These are phyloP conservation scores for Schizopygopsis pylzovi DNA, from an alignment of 2,797 vertebrate genomes.

Conservation along the genomic window DNA sequence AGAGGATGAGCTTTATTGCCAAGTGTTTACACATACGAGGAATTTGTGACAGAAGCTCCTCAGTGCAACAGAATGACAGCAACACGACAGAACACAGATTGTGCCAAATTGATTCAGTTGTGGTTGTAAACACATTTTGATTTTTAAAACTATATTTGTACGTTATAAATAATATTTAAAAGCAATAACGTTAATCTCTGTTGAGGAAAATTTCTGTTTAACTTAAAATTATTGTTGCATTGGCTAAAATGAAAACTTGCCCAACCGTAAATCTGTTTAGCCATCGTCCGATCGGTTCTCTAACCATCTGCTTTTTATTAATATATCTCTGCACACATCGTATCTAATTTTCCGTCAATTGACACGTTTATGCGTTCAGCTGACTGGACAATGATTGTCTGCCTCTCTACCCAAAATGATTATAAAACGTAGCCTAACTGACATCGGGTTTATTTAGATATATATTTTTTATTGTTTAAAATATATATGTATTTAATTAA, in stretches of 20 bases:
- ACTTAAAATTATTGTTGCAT: neutral
- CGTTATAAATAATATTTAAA: neutral
- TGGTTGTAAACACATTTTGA: neutral
- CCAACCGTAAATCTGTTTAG: neutral
- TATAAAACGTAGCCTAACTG: neutral
- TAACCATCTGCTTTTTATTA: neutral
- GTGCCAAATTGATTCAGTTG: neutral
- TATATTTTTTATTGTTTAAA: no score
- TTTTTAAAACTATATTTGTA: neutral
- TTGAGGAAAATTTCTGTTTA: neutral
- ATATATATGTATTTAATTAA: neutral
- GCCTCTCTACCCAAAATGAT: neutral
- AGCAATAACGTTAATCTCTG: neutral
- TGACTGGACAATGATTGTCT: neutral
- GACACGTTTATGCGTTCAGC: neutral
- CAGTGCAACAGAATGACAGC: no score
- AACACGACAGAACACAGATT: no score
- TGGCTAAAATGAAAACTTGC: neutral
- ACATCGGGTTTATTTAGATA: neutral
- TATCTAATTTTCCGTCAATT: neutral
- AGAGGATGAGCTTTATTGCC: no score
- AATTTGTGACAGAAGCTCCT: no score
- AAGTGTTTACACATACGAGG: no score
- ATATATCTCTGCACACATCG: slow-evolving; percentile 18
- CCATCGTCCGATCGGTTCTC: neutral